phyloP scores from a whole-genome alignment of 92 coral and sea anemone genomes.

The Paragorgia papillata region DNA sequence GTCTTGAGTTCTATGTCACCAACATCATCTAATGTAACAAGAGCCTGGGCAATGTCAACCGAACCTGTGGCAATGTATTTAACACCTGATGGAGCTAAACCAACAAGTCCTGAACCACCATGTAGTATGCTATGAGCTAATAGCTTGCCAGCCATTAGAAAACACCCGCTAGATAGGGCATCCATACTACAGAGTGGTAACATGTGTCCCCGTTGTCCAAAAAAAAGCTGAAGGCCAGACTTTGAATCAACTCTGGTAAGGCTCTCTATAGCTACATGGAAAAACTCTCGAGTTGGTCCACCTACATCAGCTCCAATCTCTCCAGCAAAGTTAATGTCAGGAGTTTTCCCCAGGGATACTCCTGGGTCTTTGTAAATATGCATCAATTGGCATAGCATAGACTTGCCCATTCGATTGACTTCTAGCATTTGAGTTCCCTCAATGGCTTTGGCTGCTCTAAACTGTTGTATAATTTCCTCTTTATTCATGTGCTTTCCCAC shows the following conservation, averaged over 20 bases:
- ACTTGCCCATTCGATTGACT: constrained; percentile 15
- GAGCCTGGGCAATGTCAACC: constrained; percentile 31
- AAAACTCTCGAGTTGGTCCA: constrained; percentile 20
- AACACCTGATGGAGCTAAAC: constrained; percentile 40
- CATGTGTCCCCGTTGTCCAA: too few species aligned
- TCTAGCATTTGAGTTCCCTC: background rate
- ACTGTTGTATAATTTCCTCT: constrained; percentile 2
- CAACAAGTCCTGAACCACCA: constrained; percentile 49
- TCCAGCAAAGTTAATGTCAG: constrained; percentile 21
- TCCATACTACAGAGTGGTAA: constrained; percentile 20
- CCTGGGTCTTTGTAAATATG: constrained; percentile 26
- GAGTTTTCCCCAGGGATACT: constrained; percentile 17
- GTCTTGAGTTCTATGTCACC: constrained; percentile 41
- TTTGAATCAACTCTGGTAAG: constrained; percentile 23
- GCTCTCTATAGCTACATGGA: constrained; percentile 13
- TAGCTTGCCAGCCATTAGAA: constrained; percentile 46
- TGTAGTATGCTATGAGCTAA: constrained; percentile 54
- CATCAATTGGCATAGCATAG: constrained; percentile 12
- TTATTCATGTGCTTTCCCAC: too few species aligned
- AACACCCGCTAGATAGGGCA: constrained; percentile 43
- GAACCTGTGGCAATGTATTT: constrained; percentile 42
- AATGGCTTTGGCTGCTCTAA: constrained; percentile 2
- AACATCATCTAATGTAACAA: constrained; percentile 31
- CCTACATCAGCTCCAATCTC: constrained; percentile 30
- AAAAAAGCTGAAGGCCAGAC: too few species aligned